Base-by-base conservation (phyloP, 2,888 invertebrate species). In the Toxonevra muliebris region DNA sequence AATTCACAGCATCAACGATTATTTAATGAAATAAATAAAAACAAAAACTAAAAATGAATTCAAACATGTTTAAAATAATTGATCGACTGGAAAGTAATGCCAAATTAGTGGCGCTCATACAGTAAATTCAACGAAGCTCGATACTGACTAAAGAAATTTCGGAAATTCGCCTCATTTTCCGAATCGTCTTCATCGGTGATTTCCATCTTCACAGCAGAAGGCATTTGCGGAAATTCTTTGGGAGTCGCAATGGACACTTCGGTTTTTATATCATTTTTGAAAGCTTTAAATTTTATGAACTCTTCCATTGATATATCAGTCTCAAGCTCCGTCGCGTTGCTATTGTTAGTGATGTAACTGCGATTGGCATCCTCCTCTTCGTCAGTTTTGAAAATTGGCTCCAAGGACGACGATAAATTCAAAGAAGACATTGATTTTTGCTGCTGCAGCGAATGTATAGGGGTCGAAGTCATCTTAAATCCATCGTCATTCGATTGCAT, bases 121-220 rank as follows among this genome's bases (percentile, higher is more conserved):
- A 78, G 63, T 19, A 78, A 68, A 63, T 73, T 76, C 11, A 78
- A 62, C 0, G 78, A 77, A 19, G 76, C 75, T 3, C 75, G 71
- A 62, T 77, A 78, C 59, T 77, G 77, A 15, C 73, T 75, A 64
- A 78, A 78, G 65, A 78, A 78, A 61, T 74, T 78, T 43, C 76
- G 76, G 45, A 77, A 77, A 65, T 76, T 76, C 1, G 75, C 75
- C 58, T 77, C 77, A 65, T 78, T 77, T 45, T 77, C 75, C 10
- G 68, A 68, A n/a, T 73, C 69, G 4, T 75, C 73, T 43, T 76
- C 74, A 1, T 69, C 69, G 13, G 69, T 64, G 7, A 74, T 69
- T 65, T 76, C 75, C 61, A 73, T 66, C 70, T 77, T 74, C 13
- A 75, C 61, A 12, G 74, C 68, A 5, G 73, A 42, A 5, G 70